A percentile compares a stretch with the other conserved stretches of the same genome.
These are phyloP conservation scores for Takifugu flavidus DNA, from an alignment of 2,113 vertebrate species.

Conservation along the genomic window DNA sequence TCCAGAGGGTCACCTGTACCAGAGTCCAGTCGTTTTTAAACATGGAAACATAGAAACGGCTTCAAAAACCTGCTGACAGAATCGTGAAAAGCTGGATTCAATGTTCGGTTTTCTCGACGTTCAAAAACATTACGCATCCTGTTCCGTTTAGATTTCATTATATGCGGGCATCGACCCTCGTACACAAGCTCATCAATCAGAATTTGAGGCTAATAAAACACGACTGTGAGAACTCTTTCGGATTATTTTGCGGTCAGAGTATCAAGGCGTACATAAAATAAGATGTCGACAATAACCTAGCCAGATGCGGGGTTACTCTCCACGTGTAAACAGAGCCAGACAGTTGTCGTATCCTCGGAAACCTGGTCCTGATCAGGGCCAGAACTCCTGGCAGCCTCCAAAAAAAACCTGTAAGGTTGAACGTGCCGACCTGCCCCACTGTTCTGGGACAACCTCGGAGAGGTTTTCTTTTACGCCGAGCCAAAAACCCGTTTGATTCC, in stretches of 20 bases:
- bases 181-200: background rate
- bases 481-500: conserved; percentile 68
- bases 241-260: conserved; percentile 13
- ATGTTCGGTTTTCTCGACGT: conserved; percentile 13
- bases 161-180: background rate
- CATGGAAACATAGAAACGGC: too few relatives aligned
- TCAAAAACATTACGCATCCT: background rate
- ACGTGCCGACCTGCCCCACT: conserved; percentile 49
- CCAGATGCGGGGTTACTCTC: conserved; percentile 18
- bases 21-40: too few relatives aligned
- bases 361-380: conserved; percentile 62
- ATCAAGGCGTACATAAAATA: conserved; percentile 25
- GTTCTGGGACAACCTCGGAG: conserved; percentile 42
- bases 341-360: conserved; percentile 44
- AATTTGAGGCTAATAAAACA: background rate
- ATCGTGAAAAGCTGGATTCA: background rate
- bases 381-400: conserved; percentile 40
- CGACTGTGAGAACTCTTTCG: conserved; percentile 2
- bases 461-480: conserved; percentile 53
- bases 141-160: conserved; percentile 7
- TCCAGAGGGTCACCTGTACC: too few relatives aligned
- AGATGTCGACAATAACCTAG: conserved; percentile 16
- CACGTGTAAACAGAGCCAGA: conserved; percentile 36
- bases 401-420: conserved; percentile 32
- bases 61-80: background rate